Evolutionary conservation across 2,113 vertebrate genomes (phyloP), one percentile per base, ranked within the genome.

Genomic region (Rostratula benghalensis): DNA sequence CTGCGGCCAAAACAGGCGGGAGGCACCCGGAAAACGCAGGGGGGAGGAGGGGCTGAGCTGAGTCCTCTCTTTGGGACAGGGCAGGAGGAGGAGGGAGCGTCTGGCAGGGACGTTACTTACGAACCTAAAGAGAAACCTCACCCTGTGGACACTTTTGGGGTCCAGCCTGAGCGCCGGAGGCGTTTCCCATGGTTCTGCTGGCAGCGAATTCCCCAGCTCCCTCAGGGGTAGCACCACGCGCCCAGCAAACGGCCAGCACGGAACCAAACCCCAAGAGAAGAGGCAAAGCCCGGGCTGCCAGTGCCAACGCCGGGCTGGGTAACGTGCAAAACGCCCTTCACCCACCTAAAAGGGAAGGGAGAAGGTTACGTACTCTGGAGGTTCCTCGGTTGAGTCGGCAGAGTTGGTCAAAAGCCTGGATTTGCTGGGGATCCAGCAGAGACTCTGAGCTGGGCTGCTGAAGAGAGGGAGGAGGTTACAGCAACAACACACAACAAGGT

Each of bases 381-480:
- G 98, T 98, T 91, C 99, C 99, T 94, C 98, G 97, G 98, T 99
- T 99, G 31, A 99, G 97, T 67, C 94, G 98, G 74, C 99, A 98
- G 43, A 99, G 98, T 78, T 99, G 99, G 92, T 99, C 98, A 97
- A 99, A 99, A 22, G 99, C 99, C 85, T 99, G 99, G 56, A 98
- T 98, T 97, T 99, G 99, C 97, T 99, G 99, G 70, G 98, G 98
- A 91, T 99, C 99, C 97, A 99, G 82, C 11, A 94, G 90, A 11
- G 98, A 97, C 68, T 99, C 99, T 33, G 98, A 96, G 53, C 96
- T 95, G 61, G 97, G 83, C 99, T 99, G 97, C 41, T 77, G 70
- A 93, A 95, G n/a, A 89, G 78, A 87, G 31, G 0, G 17, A 65
- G 10, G 68, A 80, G 88, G 73, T 97, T 51, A 96, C 25, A 50